Evolutionary conservation across 2,797 vertebrate species (phyloP).

Genomic region (Peromyscus aztecus): DNA sequence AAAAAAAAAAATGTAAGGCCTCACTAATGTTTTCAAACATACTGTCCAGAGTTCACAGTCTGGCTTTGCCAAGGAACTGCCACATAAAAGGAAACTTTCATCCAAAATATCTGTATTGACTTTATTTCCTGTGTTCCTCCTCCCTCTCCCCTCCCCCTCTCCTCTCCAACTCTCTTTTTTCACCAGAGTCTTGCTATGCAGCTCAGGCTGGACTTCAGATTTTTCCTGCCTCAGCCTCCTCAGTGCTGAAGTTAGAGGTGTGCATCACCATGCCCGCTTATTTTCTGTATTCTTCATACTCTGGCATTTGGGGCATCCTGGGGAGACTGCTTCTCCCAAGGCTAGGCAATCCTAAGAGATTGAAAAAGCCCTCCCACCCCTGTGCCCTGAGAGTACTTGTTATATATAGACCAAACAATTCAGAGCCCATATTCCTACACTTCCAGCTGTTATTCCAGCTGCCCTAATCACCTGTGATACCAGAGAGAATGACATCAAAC

Average conservation of each 20-base stretch:
- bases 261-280: neutral
- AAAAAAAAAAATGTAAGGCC: neutral
- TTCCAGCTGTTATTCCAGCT: neutral
- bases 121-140: neutral
- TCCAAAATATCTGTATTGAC: neutral
- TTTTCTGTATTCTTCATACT: slow-evolving; percentile 36
- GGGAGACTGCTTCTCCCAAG: neutral
- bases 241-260: neutral
- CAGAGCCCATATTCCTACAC: neutral
- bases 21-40: slow-evolving; percentile 22
- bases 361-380: neutral
- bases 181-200: neutral
- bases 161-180: neutral
- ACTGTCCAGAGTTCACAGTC: neutral
- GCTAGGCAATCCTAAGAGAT: neutral
- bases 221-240: neutral
- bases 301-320: neutral
- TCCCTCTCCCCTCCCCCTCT: too few species aligned
- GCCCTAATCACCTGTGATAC: neutral
- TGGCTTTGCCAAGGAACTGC: neutral
- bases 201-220: neutral
- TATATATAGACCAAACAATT: neutral
- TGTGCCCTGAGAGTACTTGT: neutral
- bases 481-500: neutral
- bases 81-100: slow-evolving; percentile 22